phyloP scores from a whole-genome alignment of 2,888 invertebrate genomes.

The Agrilus mali region DNA sequence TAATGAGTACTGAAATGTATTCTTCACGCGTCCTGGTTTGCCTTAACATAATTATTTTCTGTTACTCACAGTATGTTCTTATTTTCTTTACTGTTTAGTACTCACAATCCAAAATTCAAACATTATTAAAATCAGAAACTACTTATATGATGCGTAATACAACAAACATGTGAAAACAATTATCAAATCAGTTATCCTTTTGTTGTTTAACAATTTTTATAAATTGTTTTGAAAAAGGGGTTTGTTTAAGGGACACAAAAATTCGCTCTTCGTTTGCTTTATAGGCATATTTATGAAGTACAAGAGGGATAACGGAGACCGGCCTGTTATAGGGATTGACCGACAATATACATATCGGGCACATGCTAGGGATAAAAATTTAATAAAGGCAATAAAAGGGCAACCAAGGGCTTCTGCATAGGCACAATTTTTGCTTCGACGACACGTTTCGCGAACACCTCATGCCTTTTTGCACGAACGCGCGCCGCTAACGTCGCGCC shows the following conservation, averaged over 20 bases:
- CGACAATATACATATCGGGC: conserved; percentile 35
- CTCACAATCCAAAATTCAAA: too few relatives aligned
- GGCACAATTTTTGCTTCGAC: conserved; percentile 19
- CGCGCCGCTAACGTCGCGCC: conserved; percentile 9
- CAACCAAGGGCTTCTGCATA: conserved; percentile 20
- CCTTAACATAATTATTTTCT: too few relatives aligned
- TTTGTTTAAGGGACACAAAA: conserved; percentile 19
- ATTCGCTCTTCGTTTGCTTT: conserved; percentile 21
- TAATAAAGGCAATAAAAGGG: conserved; percentile 26
- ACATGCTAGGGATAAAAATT: conserved; percentile 34
- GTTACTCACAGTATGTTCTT: too few relatives aligned
- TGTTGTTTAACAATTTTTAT: conserved; percentile 9
- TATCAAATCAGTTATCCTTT: too few relatives aligned
- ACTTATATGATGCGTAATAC: too few relatives aligned
- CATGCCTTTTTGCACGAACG: conserved; percentile 10
- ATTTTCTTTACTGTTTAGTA: too few relatives aligned
- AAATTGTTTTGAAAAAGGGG: conserved; percentile 26
- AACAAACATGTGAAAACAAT: too few relatives aligned
- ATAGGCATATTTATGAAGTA: conserved; percentile 29
- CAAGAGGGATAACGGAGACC: conserved; percentile 21
- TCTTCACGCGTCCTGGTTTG: too few relatives aligned
- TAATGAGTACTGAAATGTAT: too few relatives aligned
- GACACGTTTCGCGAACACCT: conserved; percentile 21
- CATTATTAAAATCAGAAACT: too few relatives aligned
- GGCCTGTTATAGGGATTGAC: conserved; percentile 27